Percentiles rank a stretch among this genome's conserved stretches.
phyloP scores from a whole-genome alignment of 2,888 invertebrate genomes.

The Kryphioiulus occultus region DNA sequence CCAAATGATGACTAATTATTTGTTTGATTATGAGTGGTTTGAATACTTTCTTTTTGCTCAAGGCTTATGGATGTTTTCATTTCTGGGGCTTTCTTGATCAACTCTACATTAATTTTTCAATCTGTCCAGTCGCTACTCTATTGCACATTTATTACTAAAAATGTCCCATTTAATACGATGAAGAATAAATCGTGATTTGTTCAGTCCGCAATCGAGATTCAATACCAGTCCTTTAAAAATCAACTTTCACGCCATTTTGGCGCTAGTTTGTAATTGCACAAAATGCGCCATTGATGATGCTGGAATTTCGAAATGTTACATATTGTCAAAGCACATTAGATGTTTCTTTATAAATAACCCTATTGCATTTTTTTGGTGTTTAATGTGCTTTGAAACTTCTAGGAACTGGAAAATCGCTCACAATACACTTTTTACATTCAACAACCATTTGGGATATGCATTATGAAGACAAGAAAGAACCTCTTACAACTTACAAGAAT shows the following conservation, averaged over 20 bases:
- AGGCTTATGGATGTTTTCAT: too few species aligned
- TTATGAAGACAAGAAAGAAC: not conserved
- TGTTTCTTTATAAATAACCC: too few species aligned
- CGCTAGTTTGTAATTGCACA: too few species aligned
- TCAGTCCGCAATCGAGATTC: not conserved
- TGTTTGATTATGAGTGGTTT: too few species aligned
- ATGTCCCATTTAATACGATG: not conserved
- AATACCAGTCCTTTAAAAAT: not conserved
- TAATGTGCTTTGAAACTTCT: not conserved
- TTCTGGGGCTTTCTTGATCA: too few species aligned
- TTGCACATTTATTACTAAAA: not conserved
- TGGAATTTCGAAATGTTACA: too few species aligned
- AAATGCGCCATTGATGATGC: too few species aligned
- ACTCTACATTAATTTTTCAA: not conserved
- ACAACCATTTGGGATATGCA: conserved; percentile 15
- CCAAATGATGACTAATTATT: too few species aligned
- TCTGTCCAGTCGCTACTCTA: not conserved
- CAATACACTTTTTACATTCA: not conserved
- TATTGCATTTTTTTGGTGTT: too few species aligned
- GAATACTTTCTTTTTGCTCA: too few species aligned
- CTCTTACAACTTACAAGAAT: not conserved
- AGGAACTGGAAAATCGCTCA: not conserved
- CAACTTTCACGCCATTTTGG: not conserved
- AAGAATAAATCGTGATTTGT: not conserved
- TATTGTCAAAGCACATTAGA: too few species aligned